phyloP scores from a whole-genome alignment of 2,888 invertebrate species.

The Salticus scenicus region DNA sequence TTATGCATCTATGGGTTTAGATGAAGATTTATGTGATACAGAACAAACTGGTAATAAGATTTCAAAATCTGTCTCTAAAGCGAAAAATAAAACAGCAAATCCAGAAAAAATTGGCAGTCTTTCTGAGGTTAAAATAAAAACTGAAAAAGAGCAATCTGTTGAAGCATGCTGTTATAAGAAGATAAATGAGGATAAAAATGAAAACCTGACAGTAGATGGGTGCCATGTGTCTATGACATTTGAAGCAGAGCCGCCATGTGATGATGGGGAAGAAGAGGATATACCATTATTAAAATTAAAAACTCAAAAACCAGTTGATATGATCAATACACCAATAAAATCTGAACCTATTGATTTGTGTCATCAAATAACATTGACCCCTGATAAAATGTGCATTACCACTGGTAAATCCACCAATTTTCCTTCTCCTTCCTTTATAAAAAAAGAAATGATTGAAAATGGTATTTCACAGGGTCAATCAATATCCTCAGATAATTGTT shows the following conservation, averaged over 20 bases:
- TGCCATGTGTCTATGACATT: not conserved
- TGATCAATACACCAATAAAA: not conserved
- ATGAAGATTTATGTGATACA: conserved; percentile 4
- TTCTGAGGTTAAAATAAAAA: not conserved
- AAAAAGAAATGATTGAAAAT: conserved; percentile 6
- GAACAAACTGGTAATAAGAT: no score
- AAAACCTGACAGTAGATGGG: not conserved
- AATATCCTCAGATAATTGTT: not conserved
- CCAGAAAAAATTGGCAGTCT: not conserved
- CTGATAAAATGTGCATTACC: no score
- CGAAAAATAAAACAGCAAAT: not conserved
- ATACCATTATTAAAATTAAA: not conserved
- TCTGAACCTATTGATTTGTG: not conserved
- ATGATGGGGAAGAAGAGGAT: not conserved
- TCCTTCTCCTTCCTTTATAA: not conserved
- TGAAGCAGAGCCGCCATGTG: not conserved
- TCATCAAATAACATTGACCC: no score
- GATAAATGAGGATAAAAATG: not conserved
- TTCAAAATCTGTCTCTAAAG: no score
- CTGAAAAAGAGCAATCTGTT: not conserved
- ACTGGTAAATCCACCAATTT: not conserved
- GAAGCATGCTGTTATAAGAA: not conserved
- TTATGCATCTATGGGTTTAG: conserved; percentile 8
- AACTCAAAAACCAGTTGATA: not conserved
- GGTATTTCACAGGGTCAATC: not conserved